Conservation (phyloP, 1,140 invertebrate species). For the Matsumurasca onukii region DNA sequence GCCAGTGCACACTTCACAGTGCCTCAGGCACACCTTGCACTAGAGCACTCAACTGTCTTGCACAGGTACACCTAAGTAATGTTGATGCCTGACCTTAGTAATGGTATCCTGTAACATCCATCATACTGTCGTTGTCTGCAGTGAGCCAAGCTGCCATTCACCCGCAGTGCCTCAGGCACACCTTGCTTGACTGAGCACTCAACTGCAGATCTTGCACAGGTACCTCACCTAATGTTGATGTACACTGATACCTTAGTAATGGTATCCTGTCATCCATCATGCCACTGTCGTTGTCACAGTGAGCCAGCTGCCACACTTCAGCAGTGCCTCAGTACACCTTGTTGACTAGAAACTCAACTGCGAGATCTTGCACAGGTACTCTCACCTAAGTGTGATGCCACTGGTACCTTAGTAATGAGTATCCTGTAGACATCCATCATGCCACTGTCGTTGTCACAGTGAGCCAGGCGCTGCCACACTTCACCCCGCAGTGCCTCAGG, state of each 20-base stretch:
- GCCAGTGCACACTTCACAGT: constrained; percentile 93
- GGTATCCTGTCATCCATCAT: constrained; percentile 87
- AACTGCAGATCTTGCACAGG: too few relatives aligned
- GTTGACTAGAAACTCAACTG: too few relatives aligned
- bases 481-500: constrained; percentile 95
- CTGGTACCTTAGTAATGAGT: constrained; percentile 82
- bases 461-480: constrained; percentile 94
- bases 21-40: constrained; percentile 95
- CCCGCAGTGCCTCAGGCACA: constrained; percentile 95
- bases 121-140: constrained; percentile 81
- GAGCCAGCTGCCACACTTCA: constrained; percentile 96
- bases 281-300: constrained; percentile 76
- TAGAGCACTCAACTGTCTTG: constrained; percentile 71
- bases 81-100: constrained; percentile 84
- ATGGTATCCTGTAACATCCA: constrained; percentile 91
- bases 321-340: constrained; percentile 92
- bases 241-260: constrained; percentile 80
- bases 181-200: too few relatives aligned
- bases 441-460: constrained; percentile 76
- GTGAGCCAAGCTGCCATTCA: constrained; percentile 93
- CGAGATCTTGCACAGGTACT: too few relatives aligned
- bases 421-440: constrained; percentile 91
- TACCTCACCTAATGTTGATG: too few relatives aligned
- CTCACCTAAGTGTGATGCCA: too few relatives aligned
- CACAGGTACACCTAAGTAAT: too few relatives aligned